Evolutionary conservation across 2,888 invertebrate genomes (phyloP).

Genomic region (Rhagonycha fulva): DNA sequence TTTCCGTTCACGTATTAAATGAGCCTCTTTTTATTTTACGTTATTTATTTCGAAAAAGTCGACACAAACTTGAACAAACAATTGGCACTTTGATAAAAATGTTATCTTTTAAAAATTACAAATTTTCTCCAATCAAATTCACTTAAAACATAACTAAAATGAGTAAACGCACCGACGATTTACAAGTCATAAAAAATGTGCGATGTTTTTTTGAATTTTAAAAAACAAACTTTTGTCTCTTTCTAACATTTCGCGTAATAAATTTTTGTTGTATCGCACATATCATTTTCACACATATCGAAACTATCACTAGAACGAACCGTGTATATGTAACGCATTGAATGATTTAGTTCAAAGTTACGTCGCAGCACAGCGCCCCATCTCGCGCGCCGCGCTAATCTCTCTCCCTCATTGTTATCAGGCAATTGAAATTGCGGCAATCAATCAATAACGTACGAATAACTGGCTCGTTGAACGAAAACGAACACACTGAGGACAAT

Average conservation of each 20-base stretch:
- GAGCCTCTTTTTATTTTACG: background rate
- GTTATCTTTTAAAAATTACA: background rate
- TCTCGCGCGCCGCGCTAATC: background rate
- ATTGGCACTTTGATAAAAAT: background rate
- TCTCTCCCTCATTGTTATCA: background rate
- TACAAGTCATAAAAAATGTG: background rate
- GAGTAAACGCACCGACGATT: background rate
- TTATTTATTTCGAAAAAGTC: background rate
- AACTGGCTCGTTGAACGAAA: background rate
- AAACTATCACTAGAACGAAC: slow-evolving; percentile 26
- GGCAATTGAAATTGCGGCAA: slow-evolving; percentile 1
- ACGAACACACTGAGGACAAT: background rate
- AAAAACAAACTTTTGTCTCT: background rate
- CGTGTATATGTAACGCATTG: slow-evolving; percentile 5
- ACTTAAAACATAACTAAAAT: background rate
- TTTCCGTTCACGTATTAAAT: background rate
- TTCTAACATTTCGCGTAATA: background rate
- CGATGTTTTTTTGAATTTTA: background rate
- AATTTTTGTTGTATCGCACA: background rate
- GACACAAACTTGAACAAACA: background rate
- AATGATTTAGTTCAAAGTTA: slow-evolving; percentile 10
- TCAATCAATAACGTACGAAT: slow-evolving; percentile 14
- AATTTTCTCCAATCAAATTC: background rate
- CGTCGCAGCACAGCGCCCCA: slow-evolving; percentile 17
- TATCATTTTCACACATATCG: background rate